phyloP scores from a whole-genome alignment of 2,113 vertebrate genomes.

The Megaleporinus macrocephalus region DNA sequence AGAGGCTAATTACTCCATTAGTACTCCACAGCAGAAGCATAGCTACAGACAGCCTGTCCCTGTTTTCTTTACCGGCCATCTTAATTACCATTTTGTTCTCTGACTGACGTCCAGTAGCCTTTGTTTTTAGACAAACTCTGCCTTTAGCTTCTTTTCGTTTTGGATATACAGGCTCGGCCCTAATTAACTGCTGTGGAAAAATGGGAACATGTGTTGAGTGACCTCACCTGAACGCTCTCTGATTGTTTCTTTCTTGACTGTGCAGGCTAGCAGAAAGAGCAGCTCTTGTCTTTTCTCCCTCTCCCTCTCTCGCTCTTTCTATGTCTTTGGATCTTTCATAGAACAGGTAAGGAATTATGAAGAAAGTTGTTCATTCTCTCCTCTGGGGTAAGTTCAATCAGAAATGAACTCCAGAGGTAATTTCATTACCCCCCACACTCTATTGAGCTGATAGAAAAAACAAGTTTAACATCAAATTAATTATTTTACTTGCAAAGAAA shows the following conservation, averaged over 20 bases:
- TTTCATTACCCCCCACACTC: too few relatives aligned
- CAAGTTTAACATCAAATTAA: too few relatives aligned
- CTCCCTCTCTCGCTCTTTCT: background rate
- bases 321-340: background rate
- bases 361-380: too few relatives aligned
- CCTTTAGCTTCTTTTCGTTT: slow-evolving; percentile 61
- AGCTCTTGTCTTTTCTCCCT: slow-evolving; percentile 23
- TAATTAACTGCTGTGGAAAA: slow-evolving; percentile 78
- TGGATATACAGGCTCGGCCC: slow-evolving; percentile 72
- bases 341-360: too few relatives aligned
- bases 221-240: slow-evolving; percentile 2
- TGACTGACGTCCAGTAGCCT: slow-evolving; percentile 15
- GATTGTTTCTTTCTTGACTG: background rate
- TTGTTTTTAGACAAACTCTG: slow-evolving; percentile 63
- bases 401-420: too few relatives aligned
- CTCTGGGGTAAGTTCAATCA: too few relatives aligned
- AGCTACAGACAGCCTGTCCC: slow-evolving; percentile 74
- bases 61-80: slow-evolving; percentile 74
- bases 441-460: too few relatives aligned
- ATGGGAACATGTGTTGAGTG: slow-evolving; percentile 51
- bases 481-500: too few relatives aligned
- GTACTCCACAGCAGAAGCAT: slow-evolving; percentile 73
- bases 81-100: slow-evolving; percentile 63
- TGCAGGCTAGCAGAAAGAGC: background rate
- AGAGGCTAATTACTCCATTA: slow-evolving; percentile 78